A percentile compares a stretch with the other conserved stretches of the same genome.
Conservation (phyloP, 2,113 vertebrate species). For the Uria lomvia region DNA sequence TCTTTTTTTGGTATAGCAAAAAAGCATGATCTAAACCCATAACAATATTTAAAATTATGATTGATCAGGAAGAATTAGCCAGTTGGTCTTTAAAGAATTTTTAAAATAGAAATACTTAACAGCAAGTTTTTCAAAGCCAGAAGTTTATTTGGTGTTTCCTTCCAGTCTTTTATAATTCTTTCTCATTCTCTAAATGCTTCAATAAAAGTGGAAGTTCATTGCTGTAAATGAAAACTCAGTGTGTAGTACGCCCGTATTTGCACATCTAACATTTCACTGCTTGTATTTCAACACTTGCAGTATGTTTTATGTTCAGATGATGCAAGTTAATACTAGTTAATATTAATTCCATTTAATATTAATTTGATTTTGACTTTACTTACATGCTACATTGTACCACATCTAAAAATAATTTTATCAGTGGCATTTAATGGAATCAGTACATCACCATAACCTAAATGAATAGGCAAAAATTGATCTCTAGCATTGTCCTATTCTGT, state of each 20-base stretch:
- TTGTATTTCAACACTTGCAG: not conserved
- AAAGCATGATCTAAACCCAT: not conserved
- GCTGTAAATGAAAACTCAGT: not conserved
- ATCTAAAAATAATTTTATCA: not conserved
- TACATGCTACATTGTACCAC: not conserved
- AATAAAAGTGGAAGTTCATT: not conserved
- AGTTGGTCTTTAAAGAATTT: not conserved
- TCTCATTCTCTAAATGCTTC: not conserved
- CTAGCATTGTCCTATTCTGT: not conserved
- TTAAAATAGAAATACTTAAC: not conserved
- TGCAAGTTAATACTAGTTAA: not conserved
- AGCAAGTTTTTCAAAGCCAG: not conserved
- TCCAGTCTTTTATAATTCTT: not conserved
- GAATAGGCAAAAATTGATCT: not conserved
- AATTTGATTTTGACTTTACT: not conserved
- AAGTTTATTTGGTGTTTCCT: not conserved
- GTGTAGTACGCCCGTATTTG: not conserved
- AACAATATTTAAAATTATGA: not conserved
- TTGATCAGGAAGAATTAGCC: not conserved
- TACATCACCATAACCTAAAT: not conserved
- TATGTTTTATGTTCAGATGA: not conserved
- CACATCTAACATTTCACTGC: not conserved
- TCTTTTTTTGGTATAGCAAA: not conserved
- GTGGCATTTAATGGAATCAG: constrained; percentile 7
- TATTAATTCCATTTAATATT: constrained; percentile 2